These are phyloP conservation scores for Azorinus chamasolen DNA, from an alignment of 2,888 invertebrate genomes.

Conservation along the genomic window DNA sequence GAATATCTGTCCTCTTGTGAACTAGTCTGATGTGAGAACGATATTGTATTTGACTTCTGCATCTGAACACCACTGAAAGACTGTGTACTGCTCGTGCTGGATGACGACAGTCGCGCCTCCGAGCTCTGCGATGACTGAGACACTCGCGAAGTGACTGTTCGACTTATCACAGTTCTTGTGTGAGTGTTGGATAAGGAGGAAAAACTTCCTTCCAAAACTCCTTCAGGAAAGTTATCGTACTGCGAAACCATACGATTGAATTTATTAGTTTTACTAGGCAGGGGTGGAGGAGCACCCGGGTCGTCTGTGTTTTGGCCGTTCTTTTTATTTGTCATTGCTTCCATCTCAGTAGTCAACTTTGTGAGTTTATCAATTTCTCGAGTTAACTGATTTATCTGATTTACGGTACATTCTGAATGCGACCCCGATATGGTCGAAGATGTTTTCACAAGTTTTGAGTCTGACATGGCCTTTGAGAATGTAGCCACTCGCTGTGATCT, in stretches of 20 bases:
- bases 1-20: constrained; percentile 83
- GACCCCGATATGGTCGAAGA: constrained; percentile 60
- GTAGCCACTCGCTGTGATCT: constrained; percentile 53
- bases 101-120: constrained; percentile 73
- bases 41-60: constrained; percentile 71
- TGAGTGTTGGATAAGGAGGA: constrained; percentile 45
- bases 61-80: constrained; percentile 72
- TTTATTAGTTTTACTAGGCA: constrained; percentile 90
- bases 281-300: constrained; percentile 87
- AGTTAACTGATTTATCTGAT: constrained; percentile 80
- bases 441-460: constrained; percentile 62
- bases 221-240: constrained; percentile 90
- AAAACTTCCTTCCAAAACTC: constrained; percentile 45
- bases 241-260: constrained; percentile 90
- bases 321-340: constrained; percentile 66
- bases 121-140: constrained; percentile 57
- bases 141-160: constrained; percentile 63
- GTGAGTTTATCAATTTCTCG: constrained; percentile 79
- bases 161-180: constrained; percentile 65
- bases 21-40: constrained; percentile 73
- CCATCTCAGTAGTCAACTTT: constrained; percentile 78
- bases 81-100: constrained; percentile 71
- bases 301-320: constrained; percentile 20
- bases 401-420: constrained; percentile 72
- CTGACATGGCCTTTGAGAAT: constrained; percentile 71